Conservation (phyloP, 2,113 vertebrate genomes). For the Amphilophus citrinellus region DNA sequence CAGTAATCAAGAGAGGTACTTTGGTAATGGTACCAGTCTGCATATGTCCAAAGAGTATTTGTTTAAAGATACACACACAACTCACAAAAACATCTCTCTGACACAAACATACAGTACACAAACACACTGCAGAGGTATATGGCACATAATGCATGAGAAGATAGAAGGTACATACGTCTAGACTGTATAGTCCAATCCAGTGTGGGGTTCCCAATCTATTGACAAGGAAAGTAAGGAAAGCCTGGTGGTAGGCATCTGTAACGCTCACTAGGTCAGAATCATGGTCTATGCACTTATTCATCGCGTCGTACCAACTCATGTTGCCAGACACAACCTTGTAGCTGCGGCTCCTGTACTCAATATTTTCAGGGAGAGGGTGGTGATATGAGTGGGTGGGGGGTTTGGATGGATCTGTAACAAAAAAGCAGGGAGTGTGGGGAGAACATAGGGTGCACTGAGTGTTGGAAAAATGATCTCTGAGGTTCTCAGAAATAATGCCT, state of each 20-base stretch:
- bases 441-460: background rate
- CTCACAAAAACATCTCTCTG: background rate
- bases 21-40: background rate
- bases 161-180: conserved; percentile 84
- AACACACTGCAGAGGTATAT: conserved; percentile 10
- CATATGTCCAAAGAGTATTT: background rate
- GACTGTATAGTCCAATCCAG: conserved; percentile 93
- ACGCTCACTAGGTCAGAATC: conserved; percentile 89
- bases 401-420: conserved; percentile 76
- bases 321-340: conserved; percentile 89
- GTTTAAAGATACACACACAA: background rate
- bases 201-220: conserved; percentile 84
- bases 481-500: background rate
- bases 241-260: conserved; percentile 90
- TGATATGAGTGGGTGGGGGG: conserved; percentile 78
- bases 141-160: background rate
- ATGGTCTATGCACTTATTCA: conserved; percentile 82
- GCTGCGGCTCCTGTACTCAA: conserved; percentile 88
- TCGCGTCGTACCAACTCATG: conserved; percentile 92
- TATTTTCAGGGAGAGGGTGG: conserved; percentile 81
- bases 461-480: background rate
- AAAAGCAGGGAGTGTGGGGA: background rate
- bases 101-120: background rate
- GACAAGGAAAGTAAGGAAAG: conserved; percentile 92
- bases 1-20: background rate